phyloP scores from a whole-genome alignment of 2,113 vertebrate genomes.

The Rhinopithecus roxellana region DNA sequence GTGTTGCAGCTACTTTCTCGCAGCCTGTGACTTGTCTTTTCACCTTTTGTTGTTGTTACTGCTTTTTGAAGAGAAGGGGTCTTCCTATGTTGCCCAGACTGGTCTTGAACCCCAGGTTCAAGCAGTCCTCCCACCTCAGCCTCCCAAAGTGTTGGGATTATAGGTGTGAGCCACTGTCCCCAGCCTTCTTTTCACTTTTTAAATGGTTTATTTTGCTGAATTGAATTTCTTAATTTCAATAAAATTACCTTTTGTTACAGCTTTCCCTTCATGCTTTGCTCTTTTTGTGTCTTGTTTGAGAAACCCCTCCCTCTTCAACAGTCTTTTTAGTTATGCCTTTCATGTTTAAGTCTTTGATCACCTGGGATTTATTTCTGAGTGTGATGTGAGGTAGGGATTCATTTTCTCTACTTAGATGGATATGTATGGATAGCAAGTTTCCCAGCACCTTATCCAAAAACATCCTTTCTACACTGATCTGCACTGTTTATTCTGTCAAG shows the following conservation, averaged over 20 bases:
- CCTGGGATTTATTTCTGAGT: background rate
- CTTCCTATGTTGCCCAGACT: too few species aligned
- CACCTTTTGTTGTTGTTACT: too few species aligned
- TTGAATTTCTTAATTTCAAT: background rate
- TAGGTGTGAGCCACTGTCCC: too few species aligned
- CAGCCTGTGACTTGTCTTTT: background rate
- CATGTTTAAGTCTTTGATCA: background rate
- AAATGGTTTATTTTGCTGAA: background rate
- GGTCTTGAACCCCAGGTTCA: too few species aligned
- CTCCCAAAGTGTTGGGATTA: too few species aligned
- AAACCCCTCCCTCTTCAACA: rapidly evolving
- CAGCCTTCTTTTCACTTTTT: background rate
- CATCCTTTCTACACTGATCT: rapidly evolving
- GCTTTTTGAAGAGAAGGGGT: too few species aligned
- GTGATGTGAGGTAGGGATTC: background rate
- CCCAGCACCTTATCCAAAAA: background rate
- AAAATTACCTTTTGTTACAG: too few species aligned
- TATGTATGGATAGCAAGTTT: background rate
- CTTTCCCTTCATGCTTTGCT: background rate
- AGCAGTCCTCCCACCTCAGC: too few species aligned
- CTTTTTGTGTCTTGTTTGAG: background rate
- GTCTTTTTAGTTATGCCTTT: background rate
- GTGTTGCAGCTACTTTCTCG: too few species aligned
- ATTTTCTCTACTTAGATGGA: background rate
- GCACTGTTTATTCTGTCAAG: too few species aligned